phyloP scores from a whole-genome alignment of 1,140 invertebrate genomes.

The Aphaenogaster floridana region DNA sequence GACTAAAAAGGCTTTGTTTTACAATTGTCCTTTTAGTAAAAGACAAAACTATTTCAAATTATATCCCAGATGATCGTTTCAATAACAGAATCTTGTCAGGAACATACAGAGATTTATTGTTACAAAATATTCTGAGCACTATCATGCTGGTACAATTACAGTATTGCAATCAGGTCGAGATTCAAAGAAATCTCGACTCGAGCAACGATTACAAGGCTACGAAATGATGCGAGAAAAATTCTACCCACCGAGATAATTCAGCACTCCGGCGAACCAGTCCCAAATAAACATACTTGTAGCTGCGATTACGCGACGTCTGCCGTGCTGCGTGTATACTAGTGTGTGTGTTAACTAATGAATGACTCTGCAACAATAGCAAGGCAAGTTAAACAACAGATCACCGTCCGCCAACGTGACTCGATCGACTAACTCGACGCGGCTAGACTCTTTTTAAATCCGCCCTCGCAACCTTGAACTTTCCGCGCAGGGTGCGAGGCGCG shows the following conservation, averaged over 20 bases:
- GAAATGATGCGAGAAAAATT: not conserved
- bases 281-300: conserved; percentile 96
- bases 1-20: not conserved
- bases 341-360: conserved; percentile 75
- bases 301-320: conserved; percentile 66
- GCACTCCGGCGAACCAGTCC: conserved; percentile 98
- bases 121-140: not conserved
- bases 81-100: not conserved
- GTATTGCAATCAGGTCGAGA: not conserved
- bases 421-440: not conserved
- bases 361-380: conserved; percentile 84
- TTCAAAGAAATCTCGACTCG: too few relatives aligned
- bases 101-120: not conserved
- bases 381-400: conserved; percentile 67
- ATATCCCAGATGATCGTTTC: not conserved
- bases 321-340: conserved; percentile 52
- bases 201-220: not conserved
- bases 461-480: conserved; percentile 15
- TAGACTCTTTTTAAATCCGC: conserved; percentile 29
- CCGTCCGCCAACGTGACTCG: conserved; percentile 48
- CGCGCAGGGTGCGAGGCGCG: not conserved
- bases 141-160: not conserved
- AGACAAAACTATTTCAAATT: not conserved
- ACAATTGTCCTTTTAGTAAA: not conserved
- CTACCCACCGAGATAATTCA: conserved; percentile 97